Evolutionary conservation across 2,113 vertebrate species (phyloP), one percentile per base, ranked within the genome.

Genomic region (Macheiramphus alcinus): DNA sequence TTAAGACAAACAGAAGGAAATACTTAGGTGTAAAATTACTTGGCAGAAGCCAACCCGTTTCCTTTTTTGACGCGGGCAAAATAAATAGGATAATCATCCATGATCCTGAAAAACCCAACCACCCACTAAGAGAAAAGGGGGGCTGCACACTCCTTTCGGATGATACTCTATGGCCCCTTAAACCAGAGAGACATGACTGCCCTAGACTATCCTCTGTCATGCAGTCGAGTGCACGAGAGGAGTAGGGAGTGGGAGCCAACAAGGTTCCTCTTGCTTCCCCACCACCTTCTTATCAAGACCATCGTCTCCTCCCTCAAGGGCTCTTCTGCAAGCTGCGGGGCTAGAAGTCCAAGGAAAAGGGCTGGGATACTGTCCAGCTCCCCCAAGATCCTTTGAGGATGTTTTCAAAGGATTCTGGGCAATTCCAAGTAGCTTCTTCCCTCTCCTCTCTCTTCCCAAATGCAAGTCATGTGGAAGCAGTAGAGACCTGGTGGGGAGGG

Each of bases 1-100:
- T 97, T 91, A 95, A 93, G 94, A 96, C 93, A 96, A 97, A 97
- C 90, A 97, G 94, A 96, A 97, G 88, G 95, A 97, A 98, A 97
- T 95, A 90, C 93, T 95, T 96, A 65, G 72, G 96, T 94, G 96
- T 97, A 95, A 96, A 96, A 90, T 97, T 90, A 97, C 97, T 97
- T 97, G 95, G 96, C 96, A 96, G 75, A 92, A 78, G 88, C 52
- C 1, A 3, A 58, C 72, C 79, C 16, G 3, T 84, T 96, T 96
- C 93, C 94, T 80, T 72, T 92, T 90, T 76, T 74, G 93, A 94
- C 65, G 71, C 91, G 91, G 91, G 85, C 92, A 97, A 92, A 96
- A 95, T 90, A 96, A 97, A 97, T 80, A 93, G 71, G 80, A 67
- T 58, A 75, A 88, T 82, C 61, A 58, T 78, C 93, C 22, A 9